phyloP scores from a whole-genome alignment of 2,113 vertebrate species.

The Grammomys dolichurus region DNA sequence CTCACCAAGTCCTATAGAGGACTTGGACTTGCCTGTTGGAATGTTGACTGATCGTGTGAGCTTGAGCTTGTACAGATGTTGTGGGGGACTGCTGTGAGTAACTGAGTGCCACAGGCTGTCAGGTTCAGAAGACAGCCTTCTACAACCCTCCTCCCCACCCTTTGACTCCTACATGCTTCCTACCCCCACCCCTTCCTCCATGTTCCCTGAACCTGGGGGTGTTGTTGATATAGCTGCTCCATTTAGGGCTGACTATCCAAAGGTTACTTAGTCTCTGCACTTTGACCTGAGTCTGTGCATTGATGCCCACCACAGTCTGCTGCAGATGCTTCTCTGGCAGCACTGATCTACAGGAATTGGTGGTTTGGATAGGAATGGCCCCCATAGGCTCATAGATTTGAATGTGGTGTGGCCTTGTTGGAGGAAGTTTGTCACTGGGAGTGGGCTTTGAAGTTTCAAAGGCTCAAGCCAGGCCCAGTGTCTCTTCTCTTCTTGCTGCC shows the following conservation, averaged over 20 bases:
- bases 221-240: background rate
- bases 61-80: background rate
- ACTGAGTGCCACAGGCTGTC: background rate
- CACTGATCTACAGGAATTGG: background rate
- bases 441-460: background rate
- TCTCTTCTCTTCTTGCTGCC: background rate
- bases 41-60: background rate
- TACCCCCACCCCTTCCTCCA: background rate
- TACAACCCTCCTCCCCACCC: background rate
- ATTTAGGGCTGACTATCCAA: background rate
- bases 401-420: too few relatives aligned
- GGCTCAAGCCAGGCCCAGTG: background rate
- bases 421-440: background rate
- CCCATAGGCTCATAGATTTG: background rate
- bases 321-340: background rate
- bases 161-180: background rate
- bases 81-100: background rate
- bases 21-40: background rate
- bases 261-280: background rate
- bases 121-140: background rate
- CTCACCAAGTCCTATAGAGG: background rate
- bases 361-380: background rate
- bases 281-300: background rate
- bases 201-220: background rate
- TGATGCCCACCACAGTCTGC: background rate